Base-by-base conservation (phyloP, 2,797 vertebrate genomes). In the Gallirallus australis region DNA sequence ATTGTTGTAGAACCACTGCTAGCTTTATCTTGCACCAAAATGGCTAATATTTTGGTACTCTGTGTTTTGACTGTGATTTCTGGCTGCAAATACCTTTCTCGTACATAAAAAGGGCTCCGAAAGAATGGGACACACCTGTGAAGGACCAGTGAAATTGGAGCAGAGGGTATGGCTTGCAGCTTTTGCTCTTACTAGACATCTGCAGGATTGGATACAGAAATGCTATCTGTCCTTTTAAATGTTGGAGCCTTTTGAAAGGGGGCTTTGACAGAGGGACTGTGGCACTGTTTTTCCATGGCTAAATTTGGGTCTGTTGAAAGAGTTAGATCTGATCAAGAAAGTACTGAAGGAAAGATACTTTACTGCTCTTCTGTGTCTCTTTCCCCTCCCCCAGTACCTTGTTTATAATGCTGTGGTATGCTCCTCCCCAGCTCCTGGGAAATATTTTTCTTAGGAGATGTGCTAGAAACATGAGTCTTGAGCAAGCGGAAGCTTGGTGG, bases 401-500 rank as follows among this genome's bases (percentile, higher is more conserved):
- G 27, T 89, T 89, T 85, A 15, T 83, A 59, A 47, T 61, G 35
- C 53, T 82, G 35, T 90, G 52, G 64, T 80, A 50, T 77, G 71
- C n/a, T 89, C 86, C 21, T 59, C 61, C 35, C 17, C 47, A 53
- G 69, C 75, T 93, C 76, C 86, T 94, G 86, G 78, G 78, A 95
- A 87, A 78, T 96, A 94, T 6, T 95, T 94, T 82, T 80, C 75
- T 65, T 71, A 71, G 68, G 54, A 89, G 64, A 81, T 85, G 50
- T 91, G 77, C 54, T 96, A 68, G 69, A 94, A 94, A 72, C 64
- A 80, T 5, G 33, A 33, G 33, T 85, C 59, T 91, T 89, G 76
- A 89, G 76, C 79, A 91, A 73, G 71, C 16, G 5, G 72, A 80
- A 95, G 64, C 57, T 80, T 87, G 50, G 65, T 87, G 76, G 30